Base-by-base conservation (phyloP, 2,113 vertebrate species). In the Spermophilus dauricus region DNA sequence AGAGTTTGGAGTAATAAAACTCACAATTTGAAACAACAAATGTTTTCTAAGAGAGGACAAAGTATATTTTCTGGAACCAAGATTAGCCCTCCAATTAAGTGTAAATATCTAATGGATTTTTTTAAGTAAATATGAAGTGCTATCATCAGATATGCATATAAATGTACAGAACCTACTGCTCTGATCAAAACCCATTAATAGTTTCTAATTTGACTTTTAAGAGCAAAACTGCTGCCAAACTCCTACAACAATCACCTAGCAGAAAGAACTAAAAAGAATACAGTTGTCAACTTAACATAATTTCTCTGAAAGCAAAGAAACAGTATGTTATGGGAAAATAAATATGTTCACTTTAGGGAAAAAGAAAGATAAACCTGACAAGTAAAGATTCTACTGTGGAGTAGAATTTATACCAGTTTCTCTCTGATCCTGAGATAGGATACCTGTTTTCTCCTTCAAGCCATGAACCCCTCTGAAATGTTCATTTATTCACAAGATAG, bases 291-390 rank as follows among this genome's bases (percentile, higher is more conserved):
- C 42, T 67, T 91, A 56, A 70, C 65, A 37, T 34, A 16, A 80
- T 67, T 89, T 77, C 76, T 85, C 72, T 63, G 58, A 92, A 96
- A 90, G 70, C 42, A 91, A 91, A 67, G 53, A 82, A 70, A 91
- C 28, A 82, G 37, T 61, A 77, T 63, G 85, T 92, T 65, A 86
- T 26, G 28, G 84, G 26, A 89, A 84, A 72, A 91, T 80, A 80
- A 87, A 42, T 37, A 85, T 67, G n/a, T 85, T 92, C 67, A 63
- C 16, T 91, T 70, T 24, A 89, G 70, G 32, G 4, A 28, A 75
- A 94, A 77, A 69, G 13, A 32, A 63, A 89, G 1, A n/a, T 37
- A 83, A 48, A 39, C 18, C 39, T 72, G 48, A n/a, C 48, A 92
- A 75, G 65, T 5, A 56, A 51, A 45, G 8, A 45, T 45, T 45